These are phyloP conservation scores for Ernsta delagoae DNA, from an alignment of 2,888 invertebrate genomes.

Conservation along the genomic window DNA sequence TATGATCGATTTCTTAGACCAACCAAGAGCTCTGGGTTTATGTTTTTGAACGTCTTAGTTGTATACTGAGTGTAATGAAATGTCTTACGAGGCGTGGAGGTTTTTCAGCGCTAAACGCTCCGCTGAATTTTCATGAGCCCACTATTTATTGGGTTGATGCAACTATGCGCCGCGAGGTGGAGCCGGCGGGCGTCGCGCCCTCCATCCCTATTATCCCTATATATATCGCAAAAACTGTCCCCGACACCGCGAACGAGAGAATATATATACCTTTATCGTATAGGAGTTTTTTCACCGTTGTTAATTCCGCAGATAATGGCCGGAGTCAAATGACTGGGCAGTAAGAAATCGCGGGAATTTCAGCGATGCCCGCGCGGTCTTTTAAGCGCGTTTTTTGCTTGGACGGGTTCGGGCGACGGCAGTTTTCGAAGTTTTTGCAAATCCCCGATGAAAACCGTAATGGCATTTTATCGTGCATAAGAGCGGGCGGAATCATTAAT, in stretches of 20 bases:
- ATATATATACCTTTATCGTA: conserved; percentile 77
- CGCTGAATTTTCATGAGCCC: conserved; percentile 80
- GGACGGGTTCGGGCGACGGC: conserved; percentile 72
- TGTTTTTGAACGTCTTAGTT: conserved; percentile 46
- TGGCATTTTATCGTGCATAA: conserved; percentile 85
- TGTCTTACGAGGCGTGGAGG: conserved; percentile 56
- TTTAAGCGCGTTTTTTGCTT: conserved; percentile 72
- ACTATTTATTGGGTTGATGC: conserved; percentile 74
- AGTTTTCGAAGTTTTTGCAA: conserved; percentile 75
- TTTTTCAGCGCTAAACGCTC: conserved; percentile 39
- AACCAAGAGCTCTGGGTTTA: conserved; percentile 1
- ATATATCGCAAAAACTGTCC: conserved; percentile 71
- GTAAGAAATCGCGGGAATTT: conserved; percentile 81
- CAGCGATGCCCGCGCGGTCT: conserved; percentile 80
- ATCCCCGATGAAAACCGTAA: conserved; percentile 82
- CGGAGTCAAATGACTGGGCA: conserved; percentile 79
- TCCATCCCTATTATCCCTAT: no score
- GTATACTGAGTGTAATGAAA: conserved; percentile 53
- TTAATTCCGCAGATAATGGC: conserved; percentile 83
- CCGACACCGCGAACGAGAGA: conserved; percentile 56
- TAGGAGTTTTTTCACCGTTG: conserved; percentile 74
- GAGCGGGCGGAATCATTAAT: conserved; percentile 82
- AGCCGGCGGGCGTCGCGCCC: conserved; percentile 61
- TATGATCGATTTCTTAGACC: conserved; percentile 23
- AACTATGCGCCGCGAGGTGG: conserved; percentile 48